Evolutionary conservation across 2,888 invertebrate genomes (phyloP), one percentile per base, ranked within the genome.

Genomic region (Epinotia nisella): DNA sequence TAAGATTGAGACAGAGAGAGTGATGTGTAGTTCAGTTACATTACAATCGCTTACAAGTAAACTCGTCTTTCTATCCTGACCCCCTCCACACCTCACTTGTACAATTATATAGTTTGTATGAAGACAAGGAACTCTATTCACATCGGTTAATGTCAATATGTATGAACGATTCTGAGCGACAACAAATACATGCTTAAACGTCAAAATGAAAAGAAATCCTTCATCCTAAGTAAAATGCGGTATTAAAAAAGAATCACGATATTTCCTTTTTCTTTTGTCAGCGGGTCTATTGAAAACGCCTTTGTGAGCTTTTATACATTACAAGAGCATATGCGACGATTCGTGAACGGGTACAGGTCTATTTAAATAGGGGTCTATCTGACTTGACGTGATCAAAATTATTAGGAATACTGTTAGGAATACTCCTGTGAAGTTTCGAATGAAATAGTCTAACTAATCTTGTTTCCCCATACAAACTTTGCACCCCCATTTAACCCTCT

Each of bases 181-280:
- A 49, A n/a, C n/a, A 49, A n/a, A 49, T n/a, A 49, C 49, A 35
- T n/a, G 49, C 49, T 49, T 13, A n/a, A n/a, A 49, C n/a, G 49
- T 49, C 45, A 15, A 45, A 45, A 15, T 45, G 13, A 49, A 49
- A 49, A 49, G n/a, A n/a, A 49, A 49, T 49, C 49, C 49, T 49
- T n/a, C 15, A 13, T 49, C 49, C 49, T 49, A 49, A n/a, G 15
- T 49, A n/a, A n/a, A 49, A n/a, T 1, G n/a, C n/a, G 49, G 13
- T n/a, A 49, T 49, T 49, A 49, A 49, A 49, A 39, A 39, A 35
- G 35, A 35, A 35, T 10, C 35, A 4, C 9, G 17, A 59, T 59
- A 17, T n/a, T 59, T 39, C 59, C 10, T 17, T 59, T 58, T 59
- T 59, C 59, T 39, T 56, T 59, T 59, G 59, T 59, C 17, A 17